phyloP scores from a whole-genome alignment of 2,888 invertebrate species.

The Leptopilina syphax region DNA sequence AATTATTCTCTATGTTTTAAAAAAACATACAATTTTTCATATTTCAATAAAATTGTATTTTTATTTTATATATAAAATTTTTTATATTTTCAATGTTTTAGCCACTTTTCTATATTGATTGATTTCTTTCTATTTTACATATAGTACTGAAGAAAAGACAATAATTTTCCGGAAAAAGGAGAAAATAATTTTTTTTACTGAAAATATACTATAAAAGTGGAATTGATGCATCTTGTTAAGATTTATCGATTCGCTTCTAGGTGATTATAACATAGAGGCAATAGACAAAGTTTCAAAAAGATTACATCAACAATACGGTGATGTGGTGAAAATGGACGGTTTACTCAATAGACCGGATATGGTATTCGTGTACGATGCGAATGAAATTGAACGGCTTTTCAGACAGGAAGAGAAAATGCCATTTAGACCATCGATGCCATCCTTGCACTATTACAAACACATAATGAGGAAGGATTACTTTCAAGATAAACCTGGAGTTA shows the following conservation, averaged over 20 bases:
- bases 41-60: too few species aligned
- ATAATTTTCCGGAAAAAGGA: not conserved
- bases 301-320: slow-evolving; percentile 81
- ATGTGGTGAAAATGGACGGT: slow-evolving; percentile 83
- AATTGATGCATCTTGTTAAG: not conserved
- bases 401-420: slow-evolving; percentile 84
- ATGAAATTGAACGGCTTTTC: slow-evolving; percentile 84
- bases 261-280: slow-evolving; percentile 82
- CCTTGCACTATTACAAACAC: slow-evolving; percentile 86
- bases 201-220: too few species aligned
- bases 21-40: too few species aligned
- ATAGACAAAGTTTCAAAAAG: slow-evolving; percentile 82
- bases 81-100: too few species aligned
- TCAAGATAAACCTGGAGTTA: slow-evolving; percentile 83
- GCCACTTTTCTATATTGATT: too few species aligned
- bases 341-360: slow-evolving; percentile 85
- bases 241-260: slow-evolving; percentile 72
- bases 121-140: too few species aligned
- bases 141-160: too few species aligned
- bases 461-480: slow-evolving; percentile 84
- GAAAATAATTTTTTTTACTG: too few species aligned
- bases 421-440: slow-evolving; percentile 86
- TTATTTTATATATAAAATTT: too few species aligned
- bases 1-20: too few species aligned
- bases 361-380: slow-evolving; percentile 85